Percentiles rank a stretch among this genome's conserved stretches.
phyloP scores from a whole-genome alignment of 2,113 vertebrate genomes.

The Alouatta palliata region DNA sequence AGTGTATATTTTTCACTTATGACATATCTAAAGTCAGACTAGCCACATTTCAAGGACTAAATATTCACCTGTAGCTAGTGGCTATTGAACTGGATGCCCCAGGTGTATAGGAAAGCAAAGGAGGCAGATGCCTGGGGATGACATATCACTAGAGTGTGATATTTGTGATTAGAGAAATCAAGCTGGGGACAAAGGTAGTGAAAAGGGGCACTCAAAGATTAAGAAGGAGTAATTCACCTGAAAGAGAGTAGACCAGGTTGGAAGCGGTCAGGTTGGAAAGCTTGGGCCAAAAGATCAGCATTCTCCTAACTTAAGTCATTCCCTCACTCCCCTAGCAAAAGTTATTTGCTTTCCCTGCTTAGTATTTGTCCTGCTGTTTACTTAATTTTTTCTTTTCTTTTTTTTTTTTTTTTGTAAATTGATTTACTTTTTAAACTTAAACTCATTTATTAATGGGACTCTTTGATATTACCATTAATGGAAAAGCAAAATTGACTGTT shows the following conservation, averaged over 20 bases:
- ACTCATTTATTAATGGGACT: neutral
- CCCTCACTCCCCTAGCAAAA: too few species aligned
- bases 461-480: neutral
- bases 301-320: neutral
- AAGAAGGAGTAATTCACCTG: neutral
- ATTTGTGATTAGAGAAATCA: neutral
- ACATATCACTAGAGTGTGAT: neutral
- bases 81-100: neutral
- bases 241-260: neutral
- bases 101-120: neutral
- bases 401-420: neutral
- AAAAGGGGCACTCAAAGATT: neutral
- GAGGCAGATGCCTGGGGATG: neutral
- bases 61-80: neutral
- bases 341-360: neutral
- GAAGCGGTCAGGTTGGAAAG: neutral
- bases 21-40: neutral
- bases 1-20: neutral
- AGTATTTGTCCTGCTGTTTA: neutral
- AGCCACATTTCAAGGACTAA: neutral
- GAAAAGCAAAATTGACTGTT: neutral
- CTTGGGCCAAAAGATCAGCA: rapidly evolving
- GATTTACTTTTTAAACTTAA: neutral
- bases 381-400: neutral
- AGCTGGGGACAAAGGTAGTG: neutral